Evolutionary conservation across 2,888 invertebrate species (phyloP), one percentile per base, ranked within the genome.

Genomic region (Altica lythri): DNA sequence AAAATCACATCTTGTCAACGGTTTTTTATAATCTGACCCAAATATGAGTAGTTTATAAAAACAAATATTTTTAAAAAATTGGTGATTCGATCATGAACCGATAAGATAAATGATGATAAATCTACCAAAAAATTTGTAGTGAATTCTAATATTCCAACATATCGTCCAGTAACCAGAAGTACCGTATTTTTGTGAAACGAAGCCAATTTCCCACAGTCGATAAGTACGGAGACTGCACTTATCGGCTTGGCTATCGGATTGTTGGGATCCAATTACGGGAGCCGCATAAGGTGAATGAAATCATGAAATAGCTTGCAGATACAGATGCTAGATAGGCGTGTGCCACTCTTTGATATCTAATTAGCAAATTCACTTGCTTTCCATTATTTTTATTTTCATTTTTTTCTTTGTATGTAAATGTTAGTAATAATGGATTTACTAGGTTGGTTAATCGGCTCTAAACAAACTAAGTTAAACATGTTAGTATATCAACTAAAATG

Each of bases 241-340:
- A 75, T 75, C 75, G 68, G 66, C 62, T 60, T 53, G 61, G 64
- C 71, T 74, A 76, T 76, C 75, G 75, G 72, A 72, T 74, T 74
- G 72, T 71, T 70, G 73, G 51, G 69, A 72, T 74, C 75, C 75
- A 75, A 75, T 75, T 75, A 75, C 75, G 72, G 71, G 69, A 70
- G 66, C 74, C 74, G 71, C 74, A 74, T 75, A 75, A 74, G 75
- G 74, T 73, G 75, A 75, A 76, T 74, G 75, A 75, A 75, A 75
- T 75, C 74, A 71, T 73, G 73, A 71, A 72, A 73, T 67, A 68
- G 68, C 66, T 63, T 62, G 67, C 64, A 59, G 70, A 71, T 72
- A 63, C 71, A 70, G 71, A 72, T 71, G 64, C 62, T 49, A 68
- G 72, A 72, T 72, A 72, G 64, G 67, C 69, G 70, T 71, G 68